These are phyloP conservation scores for Bemisia tabaci DNA, from an alignment of 1,140 invertebrate genomes.

Conservation along the genomic window DNA sequence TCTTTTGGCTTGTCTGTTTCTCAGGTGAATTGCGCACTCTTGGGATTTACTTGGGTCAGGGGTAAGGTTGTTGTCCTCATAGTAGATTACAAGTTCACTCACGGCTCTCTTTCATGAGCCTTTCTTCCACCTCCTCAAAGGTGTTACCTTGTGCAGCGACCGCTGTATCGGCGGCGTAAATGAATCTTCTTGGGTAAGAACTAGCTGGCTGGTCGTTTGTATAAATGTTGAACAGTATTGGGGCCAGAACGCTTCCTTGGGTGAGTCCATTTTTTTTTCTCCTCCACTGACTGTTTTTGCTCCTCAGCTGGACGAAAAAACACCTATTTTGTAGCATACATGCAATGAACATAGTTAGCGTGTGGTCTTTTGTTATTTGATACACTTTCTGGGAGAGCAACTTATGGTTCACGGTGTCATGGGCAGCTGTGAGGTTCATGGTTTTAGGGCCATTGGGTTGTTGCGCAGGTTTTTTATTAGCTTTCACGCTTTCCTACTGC, in stretches of 20 bases:
- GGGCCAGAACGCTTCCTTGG: too few species aligned
- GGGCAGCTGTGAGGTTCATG: slow-evolving; percentile 12
- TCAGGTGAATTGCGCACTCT: neutral
- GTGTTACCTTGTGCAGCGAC: neutral
- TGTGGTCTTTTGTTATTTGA: slow-evolving; percentile 10
- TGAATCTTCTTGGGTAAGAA: neutral
- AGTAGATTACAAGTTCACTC: neutral
- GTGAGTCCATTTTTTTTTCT: neutral
- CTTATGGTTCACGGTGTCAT: slow-evolving; percentile 15
- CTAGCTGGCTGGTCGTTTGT: neutral
- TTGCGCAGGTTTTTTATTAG: slow-evolving; percentile 11
- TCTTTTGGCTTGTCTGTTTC: slow-evolving; percentile 8
- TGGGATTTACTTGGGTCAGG: slow-evolving; percentile 1
- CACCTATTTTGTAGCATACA: slow-evolving; percentile 12
- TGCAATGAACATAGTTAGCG: too few species aligned
- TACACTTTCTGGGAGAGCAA: slow-evolving; percentile 9
- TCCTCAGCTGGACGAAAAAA: slow-evolving; percentile 8
- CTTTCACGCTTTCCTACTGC: slow-evolving; percentile 5
- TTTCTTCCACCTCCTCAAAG: slow-evolving; percentile 3
- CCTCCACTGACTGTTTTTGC: slow-evolving; percentile 1
- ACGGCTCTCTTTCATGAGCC: neutral
- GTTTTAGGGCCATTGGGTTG: slow-evolving; percentile 5
- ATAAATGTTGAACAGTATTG: neutral
- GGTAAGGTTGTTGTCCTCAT: neutral
- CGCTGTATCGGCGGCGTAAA: slow-evolving; percentile 1